Evolutionary conservation across 2,888 invertebrate species (phyloP), one percentile per base, ranked within the genome.

Genomic region (Eristalis tenax): DNA sequence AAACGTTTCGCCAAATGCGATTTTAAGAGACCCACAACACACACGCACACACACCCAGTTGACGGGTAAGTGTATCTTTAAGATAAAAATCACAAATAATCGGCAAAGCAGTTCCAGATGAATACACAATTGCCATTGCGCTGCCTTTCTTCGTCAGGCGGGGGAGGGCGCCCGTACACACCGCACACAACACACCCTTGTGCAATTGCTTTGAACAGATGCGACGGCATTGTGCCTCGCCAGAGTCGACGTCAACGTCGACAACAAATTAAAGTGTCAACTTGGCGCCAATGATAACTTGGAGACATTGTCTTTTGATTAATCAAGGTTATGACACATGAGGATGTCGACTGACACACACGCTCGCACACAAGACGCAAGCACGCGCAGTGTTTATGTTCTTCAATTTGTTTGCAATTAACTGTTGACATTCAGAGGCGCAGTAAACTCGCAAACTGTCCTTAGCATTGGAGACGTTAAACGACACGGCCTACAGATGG

Each of bases 71-170:
- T 32, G 32, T 38, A 38, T 38, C 38, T 38, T 63, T n/a, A 10
- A 68, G 77, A 77, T 68, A 83, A 50, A 68, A 78, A 83, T 83
- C 83, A 66, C 63, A 78, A 83, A 73, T 83, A 26, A 83, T 78
- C 83, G 64, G 68, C 26, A 65, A 74, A 78, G 64, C 78, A 78
- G 69, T 83, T 78, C 74, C 64, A 83, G 68, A 65, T 78, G 83
- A 83, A 83, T 83, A 83, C 77, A 83, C 83, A 78, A 83, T 78
- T 82, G 66, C 38, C 3, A 23, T 38, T 38, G 4, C 38, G 38
- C 38, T 38, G 38, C 3, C 38, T 38, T 13, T 13, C n/a, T 32
- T 6, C 1, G 8, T 4, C 2, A n/a, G n/a, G 56, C 6, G 56
- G 18, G n/a, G 18, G 18, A 6, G 10, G 15, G 4, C 11, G 15